Conservation (phyloP, 2,113 vertebrate species). For the Psettodes erumei region DNA sequence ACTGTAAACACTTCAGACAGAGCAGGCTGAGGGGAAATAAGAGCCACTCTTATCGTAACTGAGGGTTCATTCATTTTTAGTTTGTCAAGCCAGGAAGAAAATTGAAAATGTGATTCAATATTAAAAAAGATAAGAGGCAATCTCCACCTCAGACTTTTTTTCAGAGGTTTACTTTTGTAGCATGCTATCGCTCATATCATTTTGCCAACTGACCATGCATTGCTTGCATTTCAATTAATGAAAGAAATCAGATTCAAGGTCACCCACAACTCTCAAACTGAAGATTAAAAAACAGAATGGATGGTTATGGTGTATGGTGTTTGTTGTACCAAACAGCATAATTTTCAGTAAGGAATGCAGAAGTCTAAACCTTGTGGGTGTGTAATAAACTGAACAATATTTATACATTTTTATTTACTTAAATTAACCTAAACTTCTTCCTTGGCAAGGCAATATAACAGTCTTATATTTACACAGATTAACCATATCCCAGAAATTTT, state of each 20-base stretch:
- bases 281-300: neutral
- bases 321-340: neutral
- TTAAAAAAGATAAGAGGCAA: constrained; percentile 4
- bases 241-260: neutral
- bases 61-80: constrained; percentile 7
- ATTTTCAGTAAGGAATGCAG: neutral
- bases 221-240: neutral
- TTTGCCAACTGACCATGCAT: neutral
- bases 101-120: constrained; percentile 18
- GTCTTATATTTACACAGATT: neutral
- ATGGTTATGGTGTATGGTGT: no score
- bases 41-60: neutral
- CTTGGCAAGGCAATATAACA: no score
- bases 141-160: neutral
- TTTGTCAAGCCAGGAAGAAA: constrained; percentile 8
- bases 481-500: rapidly evolving
- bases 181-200: neutral
- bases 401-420: neutral
- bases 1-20: constrained; percentile 42
- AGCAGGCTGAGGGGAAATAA: neutral
- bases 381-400: neutral
- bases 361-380: neutral
- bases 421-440: neutral
- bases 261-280: neutral
- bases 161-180: neutral